Conservation (phyloP, 64 coral and sea anemone species). For the Catalaphyllia jardinei region DNA sequence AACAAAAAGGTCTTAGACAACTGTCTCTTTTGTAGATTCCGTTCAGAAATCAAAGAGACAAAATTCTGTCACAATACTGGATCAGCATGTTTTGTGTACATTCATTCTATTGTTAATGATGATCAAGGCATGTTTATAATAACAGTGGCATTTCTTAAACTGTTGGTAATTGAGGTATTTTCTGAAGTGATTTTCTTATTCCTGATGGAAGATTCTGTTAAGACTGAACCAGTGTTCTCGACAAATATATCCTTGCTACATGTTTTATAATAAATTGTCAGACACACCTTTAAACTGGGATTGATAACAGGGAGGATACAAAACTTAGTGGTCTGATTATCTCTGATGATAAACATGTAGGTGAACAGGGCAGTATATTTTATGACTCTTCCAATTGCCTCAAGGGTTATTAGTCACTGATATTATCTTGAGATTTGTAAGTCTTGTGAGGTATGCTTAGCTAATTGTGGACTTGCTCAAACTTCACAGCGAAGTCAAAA, state of each 20-base stretch:
- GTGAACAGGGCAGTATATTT: too few species aligned
- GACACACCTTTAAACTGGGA: too few species aligned
- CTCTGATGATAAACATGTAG: too few species aligned
- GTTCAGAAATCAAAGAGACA: background rate
- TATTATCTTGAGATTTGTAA: background rate
- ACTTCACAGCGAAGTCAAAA: too few species aligned
- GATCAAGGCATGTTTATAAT: background rate
- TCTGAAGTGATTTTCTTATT: background rate
- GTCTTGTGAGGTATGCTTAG: background rate
- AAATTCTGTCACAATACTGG: background rate
- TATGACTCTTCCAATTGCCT: background rate
- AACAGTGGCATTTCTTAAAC: background rate
- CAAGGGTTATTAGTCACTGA: background rate
- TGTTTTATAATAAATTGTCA: too few species aligned
- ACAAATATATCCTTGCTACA: too few species aligned
- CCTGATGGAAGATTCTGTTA: background rate
- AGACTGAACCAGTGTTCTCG: too few species aligned
- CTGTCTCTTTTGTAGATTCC: background rate
- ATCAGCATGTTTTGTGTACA: background rate
- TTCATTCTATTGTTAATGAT: background rate
- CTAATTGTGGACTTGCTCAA: background rate
- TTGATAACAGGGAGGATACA: too few species aligned
- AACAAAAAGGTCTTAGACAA: background rate
- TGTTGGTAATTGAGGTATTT: background rate
- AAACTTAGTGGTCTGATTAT: too few species aligned